A percentile compares a stretch with the other conserved stretches of the same genome.
These are phyloP conservation scores for Lepidurus couesii DNA, from an alignment of 1,140 invertebrate species.

Conservation along the genomic window DNA sequence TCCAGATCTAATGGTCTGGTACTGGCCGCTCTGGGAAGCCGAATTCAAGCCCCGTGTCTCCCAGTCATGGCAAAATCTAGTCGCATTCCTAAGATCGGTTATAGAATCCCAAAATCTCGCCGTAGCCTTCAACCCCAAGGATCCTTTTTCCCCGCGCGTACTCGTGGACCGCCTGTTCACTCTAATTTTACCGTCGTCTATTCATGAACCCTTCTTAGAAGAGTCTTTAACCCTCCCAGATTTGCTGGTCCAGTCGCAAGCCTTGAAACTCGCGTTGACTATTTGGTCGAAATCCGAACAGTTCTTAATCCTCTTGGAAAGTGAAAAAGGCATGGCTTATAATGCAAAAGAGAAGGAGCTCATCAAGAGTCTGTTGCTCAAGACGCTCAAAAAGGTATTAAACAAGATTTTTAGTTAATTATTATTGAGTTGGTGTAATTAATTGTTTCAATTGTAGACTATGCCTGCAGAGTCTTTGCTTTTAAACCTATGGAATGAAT, in stretches of 20 bases:
- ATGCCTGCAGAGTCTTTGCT: background rate
- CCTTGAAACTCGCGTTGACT: background rate
- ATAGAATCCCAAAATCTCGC: slow-evolving; percentile 28
- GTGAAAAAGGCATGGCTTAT: slow-evolving; percentile 25
- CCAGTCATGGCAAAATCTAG: slow-evolving; percentile 18
- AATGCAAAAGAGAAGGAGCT: slow-evolving; percentile 9
- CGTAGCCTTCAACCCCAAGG: slow-evolving; percentile 29
- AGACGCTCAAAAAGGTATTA: background rate
- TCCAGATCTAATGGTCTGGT: slow-evolving; percentile 62
- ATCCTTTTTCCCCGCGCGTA: slow-evolving; percentile 19
- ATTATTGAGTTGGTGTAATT: background rate
- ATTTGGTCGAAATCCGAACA: slow-evolving; percentile 24
- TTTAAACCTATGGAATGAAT: background rate
- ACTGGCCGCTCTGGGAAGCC: slow-evolving; percentile 54
- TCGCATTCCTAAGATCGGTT: background rate
- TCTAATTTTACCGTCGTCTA: background rate
- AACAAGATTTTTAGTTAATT: background rate
- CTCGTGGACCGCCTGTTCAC: slow-evolving; percentile 26
- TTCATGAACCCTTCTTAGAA: slow-evolving; percentile 22
- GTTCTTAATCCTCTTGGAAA: slow-evolving; percentile 6
- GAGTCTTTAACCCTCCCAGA: background rate
- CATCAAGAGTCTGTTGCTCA: background rate
- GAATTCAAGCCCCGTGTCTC: slow-evolving; percentile 44
- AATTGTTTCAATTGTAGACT: background rate
- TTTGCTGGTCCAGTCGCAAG: background rate